Percentiles rank a stretch among this genome's conserved stretches.
Conservation (phyloP, 2,797 vertebrate genomes). For the Pangasius macronema region DNA sequence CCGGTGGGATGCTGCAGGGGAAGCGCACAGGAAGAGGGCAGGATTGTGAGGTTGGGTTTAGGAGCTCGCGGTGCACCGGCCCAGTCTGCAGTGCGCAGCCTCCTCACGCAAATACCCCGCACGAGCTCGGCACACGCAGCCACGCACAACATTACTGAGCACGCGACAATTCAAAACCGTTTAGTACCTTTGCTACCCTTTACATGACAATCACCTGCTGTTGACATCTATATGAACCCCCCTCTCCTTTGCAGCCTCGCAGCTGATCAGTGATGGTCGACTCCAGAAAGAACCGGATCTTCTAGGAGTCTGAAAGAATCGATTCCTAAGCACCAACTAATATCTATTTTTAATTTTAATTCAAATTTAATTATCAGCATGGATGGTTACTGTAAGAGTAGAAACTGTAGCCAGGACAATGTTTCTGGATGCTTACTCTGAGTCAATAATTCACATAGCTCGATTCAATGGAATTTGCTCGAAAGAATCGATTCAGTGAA, state of each 20-base stretch:
- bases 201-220: slow-evolving; percentile 13
- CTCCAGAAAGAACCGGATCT: neutral
- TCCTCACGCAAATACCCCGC: slow-evolving; percentile 39
- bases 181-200: neutral
- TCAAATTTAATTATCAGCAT: too few relatives aligned
- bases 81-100: slow-evolving; percentile 48
- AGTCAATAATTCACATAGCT: neutral
- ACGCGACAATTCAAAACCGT: slow-evolving; percentile 8
- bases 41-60: neutral
- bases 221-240: slow-evolving; percentile 37
- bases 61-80: slow-evolving; percentile 23
- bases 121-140: slow-evolving; percentile 13
- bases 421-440: neutral
- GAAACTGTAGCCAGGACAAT: too few relatives aligned
- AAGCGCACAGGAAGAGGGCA: slow-evolving; percentile 20
- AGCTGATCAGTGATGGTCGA: slow-evolving; percentile 18
- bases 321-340: neutral
- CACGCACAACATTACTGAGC: slow-evolving; percentile 31
- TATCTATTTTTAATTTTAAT: neutral
- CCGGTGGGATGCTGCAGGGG: slow-evolving; percentile 52
- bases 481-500: neutral
- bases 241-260: slow-evolving; percentile 44
- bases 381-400: neutral
- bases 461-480: neutral
- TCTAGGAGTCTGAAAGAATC: neutral